Evolutionary conservation across 2,113 vertebrate genomes (phyloP).

Genomic region (Tricholaema leucomelas): DNA sequence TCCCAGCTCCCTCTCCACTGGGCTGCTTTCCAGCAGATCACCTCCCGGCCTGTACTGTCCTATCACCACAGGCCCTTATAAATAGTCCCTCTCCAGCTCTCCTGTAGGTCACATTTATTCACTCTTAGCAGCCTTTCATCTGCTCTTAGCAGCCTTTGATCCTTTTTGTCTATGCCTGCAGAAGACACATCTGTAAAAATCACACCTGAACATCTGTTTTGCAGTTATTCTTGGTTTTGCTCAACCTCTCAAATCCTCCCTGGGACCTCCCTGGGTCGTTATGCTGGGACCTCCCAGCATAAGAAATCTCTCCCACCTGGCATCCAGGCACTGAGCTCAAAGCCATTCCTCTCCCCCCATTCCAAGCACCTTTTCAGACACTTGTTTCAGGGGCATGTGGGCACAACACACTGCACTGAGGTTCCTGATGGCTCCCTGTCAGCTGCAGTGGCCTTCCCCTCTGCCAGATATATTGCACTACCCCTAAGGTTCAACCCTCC

Average conservation of each 20-base stretch:
- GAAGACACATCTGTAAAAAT: neutral
- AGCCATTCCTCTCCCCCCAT: neutral
- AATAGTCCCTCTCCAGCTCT: too few species aligned
- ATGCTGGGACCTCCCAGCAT: neutral
- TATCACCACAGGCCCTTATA: too few species aligned
- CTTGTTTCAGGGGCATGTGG: neutral
- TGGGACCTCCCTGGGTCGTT: neutral
- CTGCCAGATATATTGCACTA: neutral
- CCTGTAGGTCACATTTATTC: too few species aligned
- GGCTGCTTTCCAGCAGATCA: too few species aligned
- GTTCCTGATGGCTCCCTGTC: neutral
- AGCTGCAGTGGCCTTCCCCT: neutral
- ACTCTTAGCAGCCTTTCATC: too few species aligned
- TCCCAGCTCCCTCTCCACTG: too few species aligned
- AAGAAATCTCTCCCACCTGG: neutral
- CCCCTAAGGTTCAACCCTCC: neutral
- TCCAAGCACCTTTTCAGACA: neutral
- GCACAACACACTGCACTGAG: neutral
- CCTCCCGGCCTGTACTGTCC: too few species aligned
- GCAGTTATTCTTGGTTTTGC: neutral
- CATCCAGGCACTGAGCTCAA: neutral
- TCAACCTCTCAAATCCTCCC: neutral
- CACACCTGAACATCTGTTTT: neutral
- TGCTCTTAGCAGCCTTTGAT: neutral
- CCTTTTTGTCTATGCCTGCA: neutral